Conservation (phyloP, 2,797 vertebrate species). For the Tenualosa ilisha region DNA sequence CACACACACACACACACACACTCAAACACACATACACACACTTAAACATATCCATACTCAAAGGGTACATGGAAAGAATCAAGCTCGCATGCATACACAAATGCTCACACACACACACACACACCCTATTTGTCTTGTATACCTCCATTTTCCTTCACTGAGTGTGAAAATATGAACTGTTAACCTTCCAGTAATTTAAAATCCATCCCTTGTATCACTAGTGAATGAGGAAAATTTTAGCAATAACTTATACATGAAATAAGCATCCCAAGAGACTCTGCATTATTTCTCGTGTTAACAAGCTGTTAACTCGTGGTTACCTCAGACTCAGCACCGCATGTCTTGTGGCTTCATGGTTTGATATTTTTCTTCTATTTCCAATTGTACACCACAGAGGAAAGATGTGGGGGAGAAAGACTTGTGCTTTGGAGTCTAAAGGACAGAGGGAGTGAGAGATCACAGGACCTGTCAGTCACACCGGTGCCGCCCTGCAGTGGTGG, state of each 20-base stretch:
- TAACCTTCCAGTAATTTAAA: neutral
- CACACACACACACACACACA: neutral
- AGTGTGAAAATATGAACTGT: neutral
- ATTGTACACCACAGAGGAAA: neutral
- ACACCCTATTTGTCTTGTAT: neutral
- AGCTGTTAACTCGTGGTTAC: conserved; percentile 13
- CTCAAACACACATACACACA: neutral
- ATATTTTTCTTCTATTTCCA: neutral
- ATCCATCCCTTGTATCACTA: neutral
- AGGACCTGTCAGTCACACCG: conserved; percentile 42
- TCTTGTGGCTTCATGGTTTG: neutral
- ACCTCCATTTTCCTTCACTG: neutral
- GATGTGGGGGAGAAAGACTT: neutral
- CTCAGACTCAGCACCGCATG: neutral
- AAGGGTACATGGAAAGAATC: neutral
- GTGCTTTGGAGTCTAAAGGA: neutral
- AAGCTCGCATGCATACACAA: neutral
- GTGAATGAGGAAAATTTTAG: neutral
- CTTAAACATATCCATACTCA: neutral
- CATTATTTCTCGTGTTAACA: neutral
- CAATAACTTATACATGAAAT: neutral
- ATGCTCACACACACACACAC: neutral
- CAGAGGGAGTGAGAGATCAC: conserved; percentile 31
- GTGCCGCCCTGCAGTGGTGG: conserved; percentile 24
- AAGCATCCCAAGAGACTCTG: neutral